Conservation (phyloP, 2,113 vertebrate species). For the Bostrychus sinensis region DNA sequence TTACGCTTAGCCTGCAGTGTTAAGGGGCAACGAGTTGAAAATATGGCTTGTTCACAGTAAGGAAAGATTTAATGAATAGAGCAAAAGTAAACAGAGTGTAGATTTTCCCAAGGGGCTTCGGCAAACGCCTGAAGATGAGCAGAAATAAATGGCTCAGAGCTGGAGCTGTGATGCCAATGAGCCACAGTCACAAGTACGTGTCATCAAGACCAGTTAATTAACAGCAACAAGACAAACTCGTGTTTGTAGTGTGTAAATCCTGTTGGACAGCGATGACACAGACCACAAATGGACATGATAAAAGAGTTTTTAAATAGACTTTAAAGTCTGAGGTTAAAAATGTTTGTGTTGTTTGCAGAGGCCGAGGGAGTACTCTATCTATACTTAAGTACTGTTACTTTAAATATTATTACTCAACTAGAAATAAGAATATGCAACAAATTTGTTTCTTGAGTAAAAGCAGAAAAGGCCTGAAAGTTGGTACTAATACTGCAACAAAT, state of each 20-base stretch:
- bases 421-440: too few species aligned
- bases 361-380: too few species aligned
- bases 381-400: too few species aligned
- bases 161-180: slow-evolving; percentile 1
- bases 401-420: too few species aligned
- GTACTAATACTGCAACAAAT: too few species aligned
- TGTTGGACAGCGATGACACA: background rate
- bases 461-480: too few species aligned
- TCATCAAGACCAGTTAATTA: slow-evolving; percentile 2
- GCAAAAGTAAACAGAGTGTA: slow-evolving; percentile 28
- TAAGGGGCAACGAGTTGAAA: slow-evolving; percentile 25
- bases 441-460: too few species aligned
- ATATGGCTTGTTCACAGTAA: slow-evolving; percentile 23
- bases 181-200: background rate
- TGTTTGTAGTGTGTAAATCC: background rate
- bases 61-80: slow-evolving; percentile 35
- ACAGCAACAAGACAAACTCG: background rate
- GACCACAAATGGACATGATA: background rate
- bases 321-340: too few species aligned
- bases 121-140: slow-evolving; percentile 29
- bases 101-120: slow-evolving; percentile 26
- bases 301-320: background rate
- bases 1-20: slow-evolving; percentile 19
- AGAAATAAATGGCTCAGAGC: slow-evolving; percentile 8
- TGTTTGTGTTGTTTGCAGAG: too few species aligned